Evolutionary conservation across 2,797 vertebrate species (phyloP), one percentile per base, ranked within the genome.

Genomic region (Epinephelus coioides): DNA sequence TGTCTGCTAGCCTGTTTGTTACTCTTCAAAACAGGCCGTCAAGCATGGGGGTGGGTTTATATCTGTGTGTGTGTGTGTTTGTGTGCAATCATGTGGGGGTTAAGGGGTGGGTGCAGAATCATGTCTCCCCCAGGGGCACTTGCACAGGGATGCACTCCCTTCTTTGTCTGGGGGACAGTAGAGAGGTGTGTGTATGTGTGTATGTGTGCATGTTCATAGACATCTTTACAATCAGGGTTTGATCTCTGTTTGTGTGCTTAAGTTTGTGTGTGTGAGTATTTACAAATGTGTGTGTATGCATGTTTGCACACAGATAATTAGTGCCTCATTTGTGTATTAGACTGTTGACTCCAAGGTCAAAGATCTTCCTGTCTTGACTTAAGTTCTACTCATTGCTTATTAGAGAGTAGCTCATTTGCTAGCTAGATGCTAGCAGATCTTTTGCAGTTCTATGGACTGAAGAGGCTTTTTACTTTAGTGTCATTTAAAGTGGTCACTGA

Each of bases 141-240:
- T 81, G 81, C 79, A 85, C 56, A 49, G 82, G 76, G 92, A 89
- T 88, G 90, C 84, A 82, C 79, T 91, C 78, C 81, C 81, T 73
- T 84, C 86, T 93, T 92, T 93, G 91, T 94, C 82, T 83, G 79
- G 56, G 86, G 86, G 89, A 92, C 91, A 91, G 92, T 90, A 75
- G 84, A 70, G 69, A 75, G 65, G 68, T 53, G 61, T 69, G 75
- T 44, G 75, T 67, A 68, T 78, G 67, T 10, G 63, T 55, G 69
- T 54, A 6, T 6, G 15, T 55, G n/a, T 55, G 79, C 6, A 1
- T 43, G 46, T 46, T 62, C 12, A 14, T 38, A 70, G 80, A 82
- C 66, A 62, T 68, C 27, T 46, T 30, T 54, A 40, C 53, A 44
- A 69, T 68, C 19, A 34, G 11, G 43, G 53, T 66, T 69, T 81